Conservation (phyloP, 2,797 vertebrate genomes). For the Psittacula echo region DNA sequence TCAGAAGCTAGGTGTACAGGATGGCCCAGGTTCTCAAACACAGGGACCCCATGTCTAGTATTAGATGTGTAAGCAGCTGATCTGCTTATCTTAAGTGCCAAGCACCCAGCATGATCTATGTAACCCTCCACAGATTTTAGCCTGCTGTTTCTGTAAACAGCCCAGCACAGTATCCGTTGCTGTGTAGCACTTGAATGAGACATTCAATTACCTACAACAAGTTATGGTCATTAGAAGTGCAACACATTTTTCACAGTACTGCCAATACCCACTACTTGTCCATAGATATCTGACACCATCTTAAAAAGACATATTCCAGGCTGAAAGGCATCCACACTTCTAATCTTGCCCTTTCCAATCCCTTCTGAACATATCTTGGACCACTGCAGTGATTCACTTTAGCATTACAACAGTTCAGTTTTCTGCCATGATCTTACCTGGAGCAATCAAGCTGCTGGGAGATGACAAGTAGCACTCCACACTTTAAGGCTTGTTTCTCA, state of each 20-base stretch:
- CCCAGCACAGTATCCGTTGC: neutral
- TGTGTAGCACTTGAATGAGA: neutral
- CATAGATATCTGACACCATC: neutral
- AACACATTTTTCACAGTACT: neutral
- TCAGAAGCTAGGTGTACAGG: neutral
- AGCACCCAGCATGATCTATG: neutral
- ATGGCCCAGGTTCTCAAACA: neutral
- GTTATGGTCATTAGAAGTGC: neutral
- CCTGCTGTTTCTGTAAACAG: neutral
- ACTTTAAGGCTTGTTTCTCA: neutral
- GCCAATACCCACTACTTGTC: neutral
- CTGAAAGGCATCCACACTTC: neutral
- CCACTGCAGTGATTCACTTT: neutral
- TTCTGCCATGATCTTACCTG: neutral
- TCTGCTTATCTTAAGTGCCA: neutral
- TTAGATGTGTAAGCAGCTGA: neutral
- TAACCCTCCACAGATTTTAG: neutral
- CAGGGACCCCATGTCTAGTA: neutral
- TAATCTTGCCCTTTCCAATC: neutral
- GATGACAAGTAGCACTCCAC: neutral
- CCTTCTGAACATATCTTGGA: neutral
- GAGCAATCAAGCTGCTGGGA: neutral
- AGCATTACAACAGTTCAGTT: neutral
- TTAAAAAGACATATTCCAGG: neutral
- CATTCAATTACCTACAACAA: neutral